Percentiles rank a stretch among this genome's conserved stretches.
Conservation (phyloP, 2,888 invertebrate species). For the Herminia tarsipennalis region DNA sequence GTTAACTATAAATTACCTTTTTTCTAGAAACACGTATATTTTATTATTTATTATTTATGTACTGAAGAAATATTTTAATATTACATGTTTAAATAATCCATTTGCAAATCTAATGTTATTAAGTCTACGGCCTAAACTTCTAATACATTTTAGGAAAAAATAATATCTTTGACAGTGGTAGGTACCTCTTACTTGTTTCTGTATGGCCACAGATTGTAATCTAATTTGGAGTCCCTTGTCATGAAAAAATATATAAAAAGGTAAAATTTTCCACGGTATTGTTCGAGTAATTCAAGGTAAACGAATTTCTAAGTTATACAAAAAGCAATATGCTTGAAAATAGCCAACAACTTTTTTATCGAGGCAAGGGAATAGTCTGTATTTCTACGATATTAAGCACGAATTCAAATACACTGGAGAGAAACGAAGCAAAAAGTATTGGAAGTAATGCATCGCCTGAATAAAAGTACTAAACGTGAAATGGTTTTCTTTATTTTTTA, state of each 20-base stretch:
- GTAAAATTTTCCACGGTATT: constrained; percentile 6
- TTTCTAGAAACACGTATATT: too few relatives aligned
- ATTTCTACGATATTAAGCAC: constrained; percentile 20
- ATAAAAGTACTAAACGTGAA: constrained; percentile 12
- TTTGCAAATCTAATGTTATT: too few relatives aligned
- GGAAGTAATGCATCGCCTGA: constrained; percentile 18
- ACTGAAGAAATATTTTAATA: too few relatives aligned
- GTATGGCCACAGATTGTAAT: background rate
- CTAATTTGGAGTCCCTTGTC: background rate
- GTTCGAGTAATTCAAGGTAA: constrained; percentile 22
- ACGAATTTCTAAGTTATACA: constrained; percentile 24
- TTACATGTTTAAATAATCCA: too few relatives aligned
- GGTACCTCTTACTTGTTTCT: background rate
- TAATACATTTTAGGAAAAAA: too few relatives aligned
- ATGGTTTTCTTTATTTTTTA: constrained; percentile 10
- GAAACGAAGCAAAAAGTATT: constrained; percentile 26
- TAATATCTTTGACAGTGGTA: too few relatives aligned
- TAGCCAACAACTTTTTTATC: constrained; percentile 27
- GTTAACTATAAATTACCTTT: too few relatives aligned
- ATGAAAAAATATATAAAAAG: background rate
- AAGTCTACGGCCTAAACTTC: too few relatives aligned
- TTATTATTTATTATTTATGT: background rate
- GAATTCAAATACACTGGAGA: constrained; percentile 15
- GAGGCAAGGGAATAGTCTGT: constrained; percentile 16
- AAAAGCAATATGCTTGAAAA: constrained; percentile 34